Evolutionary conservation across 2,797 vertebrate species (phyloP).

Genomic region (Scyliorhinus canicula): DNA sequence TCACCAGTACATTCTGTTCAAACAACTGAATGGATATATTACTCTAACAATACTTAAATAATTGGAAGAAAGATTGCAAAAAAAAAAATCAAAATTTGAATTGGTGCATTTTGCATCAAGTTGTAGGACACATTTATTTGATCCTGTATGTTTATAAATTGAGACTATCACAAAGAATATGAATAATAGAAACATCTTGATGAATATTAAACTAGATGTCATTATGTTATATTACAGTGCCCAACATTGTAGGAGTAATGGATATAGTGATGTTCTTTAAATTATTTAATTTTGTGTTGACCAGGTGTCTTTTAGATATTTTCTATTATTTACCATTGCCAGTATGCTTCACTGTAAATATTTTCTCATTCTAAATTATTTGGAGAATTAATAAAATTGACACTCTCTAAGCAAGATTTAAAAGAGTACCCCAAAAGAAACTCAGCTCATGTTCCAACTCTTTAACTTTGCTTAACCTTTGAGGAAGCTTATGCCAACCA

Average conservation of each 20-base stretch:
- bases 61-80: slow-evolving; percentile 34
- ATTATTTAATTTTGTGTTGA: neutral
- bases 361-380: neutral
- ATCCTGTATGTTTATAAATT: slow-evolving; percentile 16
- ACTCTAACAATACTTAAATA: slow-evolving; percentile 31
- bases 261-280: neutral
- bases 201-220: slow-evolving; percentile 35
- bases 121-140: neutral
- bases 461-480: slow-evolving; percentile 11
- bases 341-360: neutral
- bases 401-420: too few species aligned
- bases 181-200: slow-evolving; percentile 4
- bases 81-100: slow-evolving; percentile 13
- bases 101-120: neutral
- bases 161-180: neutral
- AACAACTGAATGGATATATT: slow-evolving; percentile 33
- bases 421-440: neutral
- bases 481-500: neutral
- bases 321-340: neutral
- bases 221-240: neutral
- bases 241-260: neutral
- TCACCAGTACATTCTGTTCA: slow-evolving; percentile 30
- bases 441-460: neutral
- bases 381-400: neutral
- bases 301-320: neutral